Evolutionary conservation across 1,140 invertebrate genomes (phyloP), one percentile per base, ranked within the genome.

Genomic region (Tetramorium parvispinum): DNA sequence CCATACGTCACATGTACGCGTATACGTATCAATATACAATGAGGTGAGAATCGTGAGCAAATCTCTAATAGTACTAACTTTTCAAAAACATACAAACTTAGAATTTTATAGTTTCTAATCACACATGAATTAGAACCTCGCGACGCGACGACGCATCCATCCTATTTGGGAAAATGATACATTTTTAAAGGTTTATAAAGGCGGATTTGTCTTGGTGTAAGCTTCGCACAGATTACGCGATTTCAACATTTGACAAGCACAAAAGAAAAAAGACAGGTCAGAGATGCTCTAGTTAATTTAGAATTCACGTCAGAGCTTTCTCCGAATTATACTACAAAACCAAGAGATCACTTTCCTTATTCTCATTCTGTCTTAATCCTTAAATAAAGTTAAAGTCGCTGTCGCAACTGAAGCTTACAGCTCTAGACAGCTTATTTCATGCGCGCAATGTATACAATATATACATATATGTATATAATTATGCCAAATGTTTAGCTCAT

Each of bases 321-420:
- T 32, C 32, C 32, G 3, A 32, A 40, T 68, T 63, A 37, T 40
- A 16, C 8, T 27, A 37, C 27, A 32, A 11, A 37, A 78, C 37
- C 27, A 21, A 66, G 7, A 51, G 13, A 51, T 24, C 5, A 4
- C 51, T 53, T 65, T 21, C n/a, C 18, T 46, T 24, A 43, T 65
- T 51, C 27, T 68, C 4, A 32, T 4, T 32, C 32, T 32, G 32
- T 32, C 32, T 32, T 51, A 65, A 79, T 53, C 10, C 13, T 66
- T 66, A 53, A 46, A 79, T 66, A 51, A 81, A 68, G 49, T 63
- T 81, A n/a, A 73, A 63, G 65, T 88, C 81, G 21, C 86, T 73
- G 55, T 53, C 18, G 51, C 18, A 11, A 32, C 51, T 73, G 88
- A 81, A 75, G 24, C 68, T 32, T 88, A 90, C 46, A 43, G 13